Base-by-base conservation (phyloP, 2,797 vertebrate genomes). In the Sebastes hubbsi region DNA sequence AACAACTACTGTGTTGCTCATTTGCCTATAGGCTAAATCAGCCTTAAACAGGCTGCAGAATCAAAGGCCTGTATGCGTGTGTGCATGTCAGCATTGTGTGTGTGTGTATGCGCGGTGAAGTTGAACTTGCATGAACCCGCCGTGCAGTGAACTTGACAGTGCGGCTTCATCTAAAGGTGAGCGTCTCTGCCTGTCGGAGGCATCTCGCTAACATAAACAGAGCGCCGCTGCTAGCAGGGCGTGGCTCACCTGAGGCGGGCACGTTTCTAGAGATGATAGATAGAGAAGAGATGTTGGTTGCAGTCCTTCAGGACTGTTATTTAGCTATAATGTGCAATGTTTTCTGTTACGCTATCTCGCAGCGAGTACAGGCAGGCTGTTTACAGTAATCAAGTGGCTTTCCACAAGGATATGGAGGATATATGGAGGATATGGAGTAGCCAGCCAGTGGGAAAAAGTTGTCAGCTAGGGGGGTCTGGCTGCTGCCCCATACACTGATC, bases 171-270 rank as follows among this genome's bases (percentile, higher is more conserved):
- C 64, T 78, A 12, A 76, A 83, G 77, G 36, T 20, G 58, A 77
- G 72, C 46, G 6, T 58, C 52, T 66, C 65, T 25, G 78, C 25
- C 72, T 55, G 70, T 72, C 27, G 12, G 60, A 71, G 72, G 56
- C 36, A 4, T 64, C 60, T 49, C 2, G 1, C 83, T 82, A 81
- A 88, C 76, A 87, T 88, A 85, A 88, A 89, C 87, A 86, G 42
- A 63, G 74, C 1, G 12, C 18, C 16, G 29, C 38, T 3, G 66
- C 69, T 49, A 0, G 7, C 38, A 74, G 67, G 81, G 84, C 6
- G 78, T 10, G 71, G 80, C 81, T 88, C 72, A 52, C 72, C 69
- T 78, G 55, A 3, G 8, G 1, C 30, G 62, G 4, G 12, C 4
- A 36, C 52, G 8, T 72, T 52, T 52, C 18, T n/a, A 52, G 42